Conservation (phyloP, 1,140 invertebrate species). For the Acromyrmex charruanus region DNA sequence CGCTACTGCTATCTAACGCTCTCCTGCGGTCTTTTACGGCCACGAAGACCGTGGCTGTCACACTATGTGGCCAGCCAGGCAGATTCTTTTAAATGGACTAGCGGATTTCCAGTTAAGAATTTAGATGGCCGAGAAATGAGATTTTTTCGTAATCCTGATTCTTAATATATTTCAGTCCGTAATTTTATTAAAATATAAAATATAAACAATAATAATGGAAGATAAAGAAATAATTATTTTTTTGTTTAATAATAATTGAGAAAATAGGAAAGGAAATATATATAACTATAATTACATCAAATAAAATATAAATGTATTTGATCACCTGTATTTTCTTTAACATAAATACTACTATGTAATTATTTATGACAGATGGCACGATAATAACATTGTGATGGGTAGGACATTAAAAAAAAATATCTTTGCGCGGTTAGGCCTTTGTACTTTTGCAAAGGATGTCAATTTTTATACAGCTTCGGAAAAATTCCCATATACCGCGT, state of each 20-base stretch:
- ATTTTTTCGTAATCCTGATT: background rate
- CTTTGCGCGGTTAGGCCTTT: background rate
- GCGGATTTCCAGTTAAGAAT: conserved; percentile 22
- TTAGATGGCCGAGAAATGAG: background rate
- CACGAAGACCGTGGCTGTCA: conserved; percentile 51
- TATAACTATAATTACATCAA: conserved; percentile 3
- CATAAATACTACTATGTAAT: background rate
- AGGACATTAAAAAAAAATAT: background rate
- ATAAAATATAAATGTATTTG: conserved; percentile 5
- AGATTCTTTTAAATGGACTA: conserved; percentile 33
- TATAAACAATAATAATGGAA: background rate
- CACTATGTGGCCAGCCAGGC: conserved; percentile 48
- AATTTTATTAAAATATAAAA: background rate
- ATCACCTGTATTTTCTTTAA: background rate
- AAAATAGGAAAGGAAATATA: background rate
- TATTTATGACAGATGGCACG: conserved; percentile 20
- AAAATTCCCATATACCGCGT: conserved; percentile 13
- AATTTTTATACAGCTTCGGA: background rate
- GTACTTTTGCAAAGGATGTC: background rate
- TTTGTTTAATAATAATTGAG: background rate
- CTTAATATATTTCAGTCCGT: background rate
- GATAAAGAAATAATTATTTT: background rate
- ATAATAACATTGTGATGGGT: background rate
- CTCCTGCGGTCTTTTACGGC: conserved; percentile 67
- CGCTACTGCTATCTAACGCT: conserved; percentile 55